phyloP scores from a whole-genome alignment of 2,797 vertebrate species.

The Erethizon dorsatum region DNA sequence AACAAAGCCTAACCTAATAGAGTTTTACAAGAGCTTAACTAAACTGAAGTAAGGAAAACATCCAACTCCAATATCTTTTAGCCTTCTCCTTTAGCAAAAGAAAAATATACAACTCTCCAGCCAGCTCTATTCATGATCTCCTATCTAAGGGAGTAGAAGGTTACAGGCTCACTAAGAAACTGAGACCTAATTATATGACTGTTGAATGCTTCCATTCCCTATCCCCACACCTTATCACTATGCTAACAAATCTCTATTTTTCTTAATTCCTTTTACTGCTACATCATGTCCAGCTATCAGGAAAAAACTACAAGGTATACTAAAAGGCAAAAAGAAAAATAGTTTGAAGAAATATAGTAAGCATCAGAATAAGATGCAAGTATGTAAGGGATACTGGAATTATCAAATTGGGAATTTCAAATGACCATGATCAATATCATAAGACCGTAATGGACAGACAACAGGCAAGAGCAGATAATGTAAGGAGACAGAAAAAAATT shows the following conservation, averaged over 20 bases:
- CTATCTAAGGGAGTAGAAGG: not conserved
- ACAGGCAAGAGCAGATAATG: not conserved
- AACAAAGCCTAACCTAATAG: not conserved
- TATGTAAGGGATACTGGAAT: not conserved
- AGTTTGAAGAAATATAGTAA: not conserved
- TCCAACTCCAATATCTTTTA: not conserved
- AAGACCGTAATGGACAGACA: not conserved
- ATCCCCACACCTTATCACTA: not conserved
- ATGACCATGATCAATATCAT: not conserved
- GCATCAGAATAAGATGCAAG: not conserved
- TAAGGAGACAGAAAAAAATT: not conserved
- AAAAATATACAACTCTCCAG: not conserved
- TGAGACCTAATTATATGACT: not conserved
- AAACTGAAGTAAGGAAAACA: not conserved
- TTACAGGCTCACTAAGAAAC: not conserved
- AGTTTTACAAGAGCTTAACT: not conserved
- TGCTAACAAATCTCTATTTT: not conserved
- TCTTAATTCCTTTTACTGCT: not conserved
- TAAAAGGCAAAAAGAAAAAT: not conserved
- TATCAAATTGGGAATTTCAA: not conserved
- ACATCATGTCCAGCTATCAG: not conserved
- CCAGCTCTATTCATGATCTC: not conserved
- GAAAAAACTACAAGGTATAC: not conserved
- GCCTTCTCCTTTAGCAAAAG: not conserved
- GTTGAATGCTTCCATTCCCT: not conserved